Percentiles rank a stretch among this genome's conserved stretches.
phyloP scores from a whole-genome alignment of 2,797 vertebrate genomes.

The Peromyscus eremicus region DNA sequence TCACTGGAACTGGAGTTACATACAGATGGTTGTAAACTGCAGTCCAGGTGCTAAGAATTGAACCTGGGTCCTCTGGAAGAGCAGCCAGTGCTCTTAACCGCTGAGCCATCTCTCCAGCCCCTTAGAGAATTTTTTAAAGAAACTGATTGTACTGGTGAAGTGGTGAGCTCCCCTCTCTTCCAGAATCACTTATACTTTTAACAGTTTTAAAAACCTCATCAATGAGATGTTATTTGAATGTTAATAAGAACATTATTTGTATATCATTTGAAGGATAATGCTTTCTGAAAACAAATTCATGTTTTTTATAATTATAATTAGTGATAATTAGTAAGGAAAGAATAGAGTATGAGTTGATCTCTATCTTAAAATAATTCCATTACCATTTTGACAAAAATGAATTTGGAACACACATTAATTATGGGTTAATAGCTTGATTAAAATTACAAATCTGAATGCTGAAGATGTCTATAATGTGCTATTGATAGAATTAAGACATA shows the following conservation, averaged over 20 bases:
- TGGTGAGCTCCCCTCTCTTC: not conserved
- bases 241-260: not conserved
- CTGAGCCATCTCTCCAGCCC: not conserved
- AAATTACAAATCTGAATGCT: not conserved
- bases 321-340: not conserved
- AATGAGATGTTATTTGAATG: not conserved
- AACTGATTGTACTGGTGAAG: not conserved
- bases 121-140: not conserved
- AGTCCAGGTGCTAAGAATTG: not conserved
- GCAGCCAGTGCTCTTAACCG: not conserved
- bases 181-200: not conserved
- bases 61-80: not conserved
- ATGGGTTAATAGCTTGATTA: not conserved
- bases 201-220: not conserved
- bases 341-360: not conserved
- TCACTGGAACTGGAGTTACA: not conserved
- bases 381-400: conserved; percentile 1
- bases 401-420: not conserved
- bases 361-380: conserved; percentile 1
- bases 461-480: not conserved
- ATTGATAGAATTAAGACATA: not conserved
- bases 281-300: conserved; percentile 37
- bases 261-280: not conserved
- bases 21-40: not conserved
- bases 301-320: not conserved